Percentiles rank a stretch among this genome's conserved stretches.
phyloP scores from a whole-genome alignment of 2,113 vertebrate species.

The Nematolebias whitei region DNA sequence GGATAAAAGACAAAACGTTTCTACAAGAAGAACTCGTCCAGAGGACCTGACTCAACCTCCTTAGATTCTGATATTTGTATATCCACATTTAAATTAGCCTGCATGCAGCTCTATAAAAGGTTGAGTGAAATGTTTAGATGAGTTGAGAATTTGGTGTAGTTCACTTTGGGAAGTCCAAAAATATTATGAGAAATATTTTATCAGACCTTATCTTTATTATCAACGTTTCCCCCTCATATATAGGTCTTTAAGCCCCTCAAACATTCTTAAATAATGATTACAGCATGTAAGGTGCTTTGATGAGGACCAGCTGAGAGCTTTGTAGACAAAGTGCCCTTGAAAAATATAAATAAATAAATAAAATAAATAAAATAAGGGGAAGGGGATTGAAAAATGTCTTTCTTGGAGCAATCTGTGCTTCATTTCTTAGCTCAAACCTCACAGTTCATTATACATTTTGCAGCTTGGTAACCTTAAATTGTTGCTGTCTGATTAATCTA shows the following conservation, averaged over 20 bases:
- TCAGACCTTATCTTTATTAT: slow-evolving; percentile 28
- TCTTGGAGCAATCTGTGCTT: slow-evolving; percentile 61
- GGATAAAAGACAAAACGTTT: no score
- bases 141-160: neutral
- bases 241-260: slow-evolving; percentile 32
- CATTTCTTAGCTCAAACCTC: slow-evolving; percentile 40
- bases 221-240: slow-evolving; percentile 50
- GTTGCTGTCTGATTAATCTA: slow-evolving; percentile 65
- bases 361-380: slow-evolving; percentile 52
- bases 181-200: slow-evolving; percentile 31
- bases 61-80: no score
- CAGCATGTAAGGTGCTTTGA: slow-evolving; percentile 60
- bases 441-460: slow-evolving; percentile 65
- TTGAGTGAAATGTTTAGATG: no score
- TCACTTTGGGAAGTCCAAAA: slow-evolving; percentile 14
- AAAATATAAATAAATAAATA: no score
- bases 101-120: no score
- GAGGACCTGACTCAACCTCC: no score
- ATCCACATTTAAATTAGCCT: no score
- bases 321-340: slow-evolving; percentile 71
- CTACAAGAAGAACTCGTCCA: no score
- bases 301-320: slow-evolving; percentile 61
- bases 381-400: slow-evolving; percentile 64
- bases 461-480: slow-evolving; percentile 61
- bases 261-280: slow-evolving; percentile 78